Evolutionary conservation across 2,888 invertebrate genomes (phyloP), one percentile per base, ranked within the genome.

Genomic region (Epistrophe eligans): DNA sequence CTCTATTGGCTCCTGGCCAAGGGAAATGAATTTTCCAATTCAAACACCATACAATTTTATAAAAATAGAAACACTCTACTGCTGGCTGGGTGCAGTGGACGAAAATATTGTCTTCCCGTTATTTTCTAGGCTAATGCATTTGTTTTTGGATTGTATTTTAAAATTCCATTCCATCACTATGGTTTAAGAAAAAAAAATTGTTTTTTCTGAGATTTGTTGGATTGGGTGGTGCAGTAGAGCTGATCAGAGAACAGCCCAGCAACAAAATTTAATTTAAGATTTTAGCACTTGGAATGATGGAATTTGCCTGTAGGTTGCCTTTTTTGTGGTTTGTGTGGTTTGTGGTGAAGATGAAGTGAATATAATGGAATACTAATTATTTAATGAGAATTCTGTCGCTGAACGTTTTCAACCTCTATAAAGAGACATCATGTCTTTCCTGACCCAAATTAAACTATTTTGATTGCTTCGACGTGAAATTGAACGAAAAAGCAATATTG

Each of bases 81-180:
- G 35, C 57, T 57, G 35, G 35, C 9, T 35, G 35, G 11, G 38
- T 72, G 77, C 76, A 80, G 19, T 72, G 17, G 50, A 64, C 52
- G 45, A 66, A 66, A 66, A 67, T 55, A 70, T 73, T 74, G 80
- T 74, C 67, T 70, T 80, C 80, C 70, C 74, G 74, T 38, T 32
- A 52, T 66, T 79, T 79, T 74, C 76, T 84, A 66, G 76, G 80
- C 58, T 66, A 80, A 66, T 76, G 80, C 80, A 76, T 80, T 80
- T 48, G 58, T 43, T 45, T 76, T 58, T 71, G 74, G 40, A 64
- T 74, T 84, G 48, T 38, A 10, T 66, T 48, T 48, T 19, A 15
- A 40, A 17, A 79, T 76, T 84, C 45, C 79, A 71, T 52, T 74
- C 66, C 64, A 66, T 57, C 79, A 45, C 15, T 28, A 1, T 43